A percentile compares a stretch with the other conserved stretches of the same genome.
These are phyloP conservation scores for Megalops cyprinoides DNA, from an alignment of 2,797 vertebrate species.

Conservation along the genomic window DNA sequence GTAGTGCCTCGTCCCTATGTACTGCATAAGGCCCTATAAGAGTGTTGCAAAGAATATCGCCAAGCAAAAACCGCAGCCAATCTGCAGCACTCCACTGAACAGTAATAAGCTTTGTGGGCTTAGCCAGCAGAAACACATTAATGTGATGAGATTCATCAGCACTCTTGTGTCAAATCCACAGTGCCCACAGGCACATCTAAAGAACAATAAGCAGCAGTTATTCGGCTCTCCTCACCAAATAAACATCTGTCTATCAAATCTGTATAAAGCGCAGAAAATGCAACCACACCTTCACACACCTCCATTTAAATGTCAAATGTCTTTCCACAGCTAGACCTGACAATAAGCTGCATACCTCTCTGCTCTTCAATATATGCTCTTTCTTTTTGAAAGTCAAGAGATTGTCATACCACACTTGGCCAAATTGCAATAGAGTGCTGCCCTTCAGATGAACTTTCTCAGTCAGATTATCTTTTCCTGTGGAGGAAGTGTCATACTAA, in stretches of 20 bases:
- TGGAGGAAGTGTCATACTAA: background rate
- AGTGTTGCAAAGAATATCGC: background rate
- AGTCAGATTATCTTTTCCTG: too few species aligned
- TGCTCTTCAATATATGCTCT: background rate
- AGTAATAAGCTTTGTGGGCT: conserved; percentile 77
- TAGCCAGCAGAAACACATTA: conserved; percentile 80
- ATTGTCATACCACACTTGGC: background rate
- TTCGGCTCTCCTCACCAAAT: conserved; percentile 29
- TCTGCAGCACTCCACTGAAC: conserved; percentile 79
- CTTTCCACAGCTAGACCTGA: background rate
- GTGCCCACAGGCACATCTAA: conserved; percentile 67
- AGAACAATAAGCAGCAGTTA: conserved; percentile 49
- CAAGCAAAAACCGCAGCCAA: conserved; percentile 24
- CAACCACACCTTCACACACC: background rate
- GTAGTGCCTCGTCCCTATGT: background rate
- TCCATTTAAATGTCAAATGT: conserved; percentile 7
- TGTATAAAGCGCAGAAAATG: conserved; percentile 17
- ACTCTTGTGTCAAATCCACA: conserved; percentile 78
- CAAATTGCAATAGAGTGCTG: background rate
- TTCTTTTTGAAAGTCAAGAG: background rate
- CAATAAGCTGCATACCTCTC: too few species aligned
- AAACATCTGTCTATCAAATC: conserved; percentile 38
- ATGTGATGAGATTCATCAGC: conserved; percentile 80
- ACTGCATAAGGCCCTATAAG: background rate
- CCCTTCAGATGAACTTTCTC: background rate